Evolutionary conservation across 2,113 vertebrate genomes (phyloP).

Genomic region (Hiodon alosoides): DNA sequence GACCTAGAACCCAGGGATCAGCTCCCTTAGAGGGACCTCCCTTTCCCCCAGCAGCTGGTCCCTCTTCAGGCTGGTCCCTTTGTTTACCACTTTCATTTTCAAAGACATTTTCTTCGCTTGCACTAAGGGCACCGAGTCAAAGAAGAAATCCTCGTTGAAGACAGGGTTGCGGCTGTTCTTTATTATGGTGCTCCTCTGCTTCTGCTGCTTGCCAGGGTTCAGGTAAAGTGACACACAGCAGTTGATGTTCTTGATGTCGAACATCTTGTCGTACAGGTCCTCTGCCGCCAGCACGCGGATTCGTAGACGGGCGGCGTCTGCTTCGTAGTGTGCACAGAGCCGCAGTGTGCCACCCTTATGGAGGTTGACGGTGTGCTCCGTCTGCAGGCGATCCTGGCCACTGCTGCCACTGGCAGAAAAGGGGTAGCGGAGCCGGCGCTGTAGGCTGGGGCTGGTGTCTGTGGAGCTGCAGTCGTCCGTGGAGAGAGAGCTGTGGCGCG

Average conservation of each 20-base stretch:
- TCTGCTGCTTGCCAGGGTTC: conserved; percentile 91
- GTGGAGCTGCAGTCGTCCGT: conserved; percentile 83
- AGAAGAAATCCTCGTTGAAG: conserved; percentile 99
- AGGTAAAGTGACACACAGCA: conserved; percentile 91
- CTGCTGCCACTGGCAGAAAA: conserved; percentile 45
- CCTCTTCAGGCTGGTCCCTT: conserved; percentile 91
- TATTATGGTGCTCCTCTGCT: conserved; percentile 92
- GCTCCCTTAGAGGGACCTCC: conserved; percentile 74
- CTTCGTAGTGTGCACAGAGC: conserved; percentile 59
- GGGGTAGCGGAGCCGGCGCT: conserved; percentile 67
- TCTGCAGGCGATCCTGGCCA: conserved; percentile 13
- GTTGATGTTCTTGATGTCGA: conserved; percentile 84
- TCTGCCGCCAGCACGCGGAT: conserved; percentile 79
- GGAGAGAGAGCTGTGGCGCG: conserved; percentile 24
- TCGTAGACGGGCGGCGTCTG: conserved; percentile 73
- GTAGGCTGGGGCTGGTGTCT: conserved; percentile 82
- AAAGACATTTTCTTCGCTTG: conserved; percentile 82
- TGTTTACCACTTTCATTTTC: conserved; percentile 95
- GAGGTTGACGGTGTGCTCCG: conserved; percentile 21
- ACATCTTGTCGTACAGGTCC: conserved; percentile 78
- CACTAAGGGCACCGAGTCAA: conserved; percentile 75
- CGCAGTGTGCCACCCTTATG: conserved; percentile 25
- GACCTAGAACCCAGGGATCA: conserved; percentile 68
- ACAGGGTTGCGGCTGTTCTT: conserved; percentile 92
- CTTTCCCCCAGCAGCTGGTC: conserved; percentile 87